A percentile compares a stretch with the other conserved stretches of the same genome.
Evolutionary conservation across 2,888 invertebrate species (phyloP).

Genomic region (Nasonovia ribisnigri): DNA sequence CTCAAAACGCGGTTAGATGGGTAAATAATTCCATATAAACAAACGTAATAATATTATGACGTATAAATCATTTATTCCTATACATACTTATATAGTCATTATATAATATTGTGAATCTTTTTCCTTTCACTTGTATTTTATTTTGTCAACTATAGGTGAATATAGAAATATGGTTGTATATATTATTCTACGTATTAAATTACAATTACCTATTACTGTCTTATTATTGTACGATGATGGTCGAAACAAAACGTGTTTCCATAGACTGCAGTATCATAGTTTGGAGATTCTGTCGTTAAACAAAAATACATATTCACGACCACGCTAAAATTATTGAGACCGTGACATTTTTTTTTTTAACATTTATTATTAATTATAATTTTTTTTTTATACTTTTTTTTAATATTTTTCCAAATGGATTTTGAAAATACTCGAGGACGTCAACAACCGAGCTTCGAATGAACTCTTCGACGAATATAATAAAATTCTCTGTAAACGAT

Average conservation of each 20-base stretch:
- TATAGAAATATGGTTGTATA: neutral
- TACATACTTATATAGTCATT: slow-evolving; percentile 10
- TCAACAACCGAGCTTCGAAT: slow-evolving; percentile 32
- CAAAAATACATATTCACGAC: neutral
- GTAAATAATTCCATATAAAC: neutral
- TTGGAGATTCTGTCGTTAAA: slow-evolving; percentile 21
- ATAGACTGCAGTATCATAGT: neutral
- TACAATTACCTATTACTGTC: neutral
- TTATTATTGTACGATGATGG: neutral
- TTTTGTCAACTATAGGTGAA: slow-evolving; percentile 13
- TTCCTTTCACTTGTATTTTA: slow-evolving; percentile 50
- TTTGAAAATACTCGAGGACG: slow-evolving; percentile 46
- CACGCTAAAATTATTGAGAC: neutral
- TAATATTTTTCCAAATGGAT: neutral
- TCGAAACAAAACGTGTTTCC: slow-evolving; percentile 16
- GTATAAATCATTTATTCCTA: neutral
- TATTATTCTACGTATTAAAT: neutral
- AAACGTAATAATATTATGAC: neutral
- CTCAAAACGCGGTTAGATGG: neutral
- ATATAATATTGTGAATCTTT: slow-evolving; percentile 36
- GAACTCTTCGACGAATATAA: slow-evolving; percentile 4
- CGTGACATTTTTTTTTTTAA: slow-evolving; percentile 49
- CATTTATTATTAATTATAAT: neutral
- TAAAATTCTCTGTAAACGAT: slow-evolving; percentile 13
- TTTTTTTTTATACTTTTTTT: neutral